Conservation (phyloP, 35 echinoderm and acorn worm species). For the Amphiura filiformis region DNA sequence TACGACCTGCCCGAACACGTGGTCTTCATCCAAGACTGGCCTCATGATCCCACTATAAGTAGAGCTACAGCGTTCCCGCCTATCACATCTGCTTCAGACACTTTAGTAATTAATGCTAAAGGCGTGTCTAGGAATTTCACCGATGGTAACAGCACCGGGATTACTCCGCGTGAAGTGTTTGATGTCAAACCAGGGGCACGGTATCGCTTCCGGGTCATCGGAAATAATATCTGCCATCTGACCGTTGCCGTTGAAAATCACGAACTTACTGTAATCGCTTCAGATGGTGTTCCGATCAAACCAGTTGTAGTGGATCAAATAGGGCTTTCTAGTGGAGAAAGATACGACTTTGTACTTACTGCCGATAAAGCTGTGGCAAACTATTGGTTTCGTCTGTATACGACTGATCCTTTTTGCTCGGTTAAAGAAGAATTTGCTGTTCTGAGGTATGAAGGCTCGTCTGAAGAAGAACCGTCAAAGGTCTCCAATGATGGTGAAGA, state of each 20-base stretch:
- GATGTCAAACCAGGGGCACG: constrained; percentile 41
- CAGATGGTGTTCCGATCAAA: constrained; percentile 66
- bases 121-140: constrained; percentile 18
- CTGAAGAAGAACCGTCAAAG: neutral
- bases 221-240: constrained; percentile 73
- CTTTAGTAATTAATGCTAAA: constrained; percentile 76
- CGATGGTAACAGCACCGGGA: neutral
- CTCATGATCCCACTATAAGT: constrained; percentile 20
- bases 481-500: neutral
- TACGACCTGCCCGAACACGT: constrained; percentile 75
- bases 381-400: constrained; percentile 53
- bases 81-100: constrained; percentile 19
- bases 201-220: constrained; percentile 69
- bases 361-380: constrained; percentile 48
- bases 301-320: constrained; percentile 49
- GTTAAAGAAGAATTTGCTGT: neutral
- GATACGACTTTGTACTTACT: constrained; percentile 60
- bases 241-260: constrained; percentile 78
- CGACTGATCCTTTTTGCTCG: constrained; percentile 47
- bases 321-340: constrained; percentile 70
- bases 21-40: constrained; percentile 68
- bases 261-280: constrained; percentile 69
- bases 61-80: neutral
- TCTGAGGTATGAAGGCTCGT: neutral
- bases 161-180: constrained; percentile 43